Evolutionary conservation across 2,797 vertebrate species (phyloP), one percentile per base, ranked within the genome.

Genomic region (Philypnodon macrostomus): DNA sequence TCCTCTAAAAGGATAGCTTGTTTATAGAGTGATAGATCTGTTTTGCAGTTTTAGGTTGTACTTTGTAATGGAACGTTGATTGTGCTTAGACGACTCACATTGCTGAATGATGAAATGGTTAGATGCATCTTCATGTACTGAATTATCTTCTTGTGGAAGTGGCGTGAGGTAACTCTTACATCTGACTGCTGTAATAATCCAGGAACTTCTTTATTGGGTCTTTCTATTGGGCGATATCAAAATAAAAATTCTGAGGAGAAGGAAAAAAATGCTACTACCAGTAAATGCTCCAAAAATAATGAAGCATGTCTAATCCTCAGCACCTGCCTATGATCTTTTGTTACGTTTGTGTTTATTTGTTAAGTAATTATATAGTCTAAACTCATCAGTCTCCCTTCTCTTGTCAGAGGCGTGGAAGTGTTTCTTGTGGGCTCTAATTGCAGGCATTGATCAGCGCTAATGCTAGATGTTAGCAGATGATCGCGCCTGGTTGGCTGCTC

Each of bases 321-420:
- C 38, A 48, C 53, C 71, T 85, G n/a, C n/a, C n/a, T n/a, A n/a
- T 73, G 59, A 78, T 79, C 67, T 69, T 81, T 80, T 73, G 73
- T 81, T 80, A 49, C 47, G 70, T 74, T 66, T 53, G 33, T 17
- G 64, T 75, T 76, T 79, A 61, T 71, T 75, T 77, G 51, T 68
- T 35, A 13, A 12, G 42, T 17, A 13, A 58, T 68, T 73, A 58
- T 26, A 46, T 46, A 63, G 51, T 36, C 18, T 54, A 58, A 59
- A 47, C 47, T 73, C 61, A 73, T 70, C 58, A 71, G 51, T 15
- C 23, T 34, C 33, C 48, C 47, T 56, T 58, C 51, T 52, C 36
- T 44, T 46, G 48, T 74, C 57, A 30, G 53, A 53, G 35, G 39
- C 67, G 55, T 38, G 26, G 42, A 80, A 77, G 64, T 27, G 39